Percentiles rank a stretch among this genome's conserved stretches.
Conservation (phyloP, 2,888 invertebrate genomes). For the Oeneis ivallda region DNA sequence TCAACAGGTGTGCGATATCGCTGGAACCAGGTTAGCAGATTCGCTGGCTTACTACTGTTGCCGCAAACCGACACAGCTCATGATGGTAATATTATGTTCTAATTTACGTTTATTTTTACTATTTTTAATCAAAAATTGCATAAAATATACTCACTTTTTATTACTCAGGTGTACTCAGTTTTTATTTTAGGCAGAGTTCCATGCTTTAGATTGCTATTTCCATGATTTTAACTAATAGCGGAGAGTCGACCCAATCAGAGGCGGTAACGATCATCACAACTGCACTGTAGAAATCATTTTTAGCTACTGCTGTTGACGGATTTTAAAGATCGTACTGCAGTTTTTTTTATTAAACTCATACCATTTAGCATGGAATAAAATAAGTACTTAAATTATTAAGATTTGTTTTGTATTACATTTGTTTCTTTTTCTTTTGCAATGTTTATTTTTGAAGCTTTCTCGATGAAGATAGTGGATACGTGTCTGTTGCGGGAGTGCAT, state of each 20-base stretch:
- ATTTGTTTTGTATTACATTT: conserved; percentile 8
- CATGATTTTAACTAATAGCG: no score
- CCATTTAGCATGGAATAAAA: no score
- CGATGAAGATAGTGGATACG: conserved; percentile 28
- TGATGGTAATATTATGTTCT: conserved; percentile 77
- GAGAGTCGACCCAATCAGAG: no score
- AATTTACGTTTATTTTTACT: not conserved
- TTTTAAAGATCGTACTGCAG: no score
- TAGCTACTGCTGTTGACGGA: no score
- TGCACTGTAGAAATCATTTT: no score
- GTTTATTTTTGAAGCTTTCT: conserved; percentile 24
- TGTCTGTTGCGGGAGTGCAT: conserved; percentile 89
- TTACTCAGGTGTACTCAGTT: no score
- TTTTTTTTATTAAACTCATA: no score
- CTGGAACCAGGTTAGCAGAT: conserved; percentile 87
- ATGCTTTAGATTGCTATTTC: no score
- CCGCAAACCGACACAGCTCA: conserved; percentile 83
- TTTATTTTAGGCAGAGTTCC: no score
- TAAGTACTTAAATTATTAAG: not conserved
- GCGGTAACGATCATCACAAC: no score
- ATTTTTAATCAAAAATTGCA: not conserved
- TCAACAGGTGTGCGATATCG: conserved; percentile 83
- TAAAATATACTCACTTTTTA: not conserved
- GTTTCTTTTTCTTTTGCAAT: conserved; percentile 37
- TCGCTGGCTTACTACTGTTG: conserved; percentile 88